These are phyloP conservation scores for Parazoanthus atlanticus DNA, from an alignment of 92 coral and sea anemone species.

Conservation along the genomic window DNA sequence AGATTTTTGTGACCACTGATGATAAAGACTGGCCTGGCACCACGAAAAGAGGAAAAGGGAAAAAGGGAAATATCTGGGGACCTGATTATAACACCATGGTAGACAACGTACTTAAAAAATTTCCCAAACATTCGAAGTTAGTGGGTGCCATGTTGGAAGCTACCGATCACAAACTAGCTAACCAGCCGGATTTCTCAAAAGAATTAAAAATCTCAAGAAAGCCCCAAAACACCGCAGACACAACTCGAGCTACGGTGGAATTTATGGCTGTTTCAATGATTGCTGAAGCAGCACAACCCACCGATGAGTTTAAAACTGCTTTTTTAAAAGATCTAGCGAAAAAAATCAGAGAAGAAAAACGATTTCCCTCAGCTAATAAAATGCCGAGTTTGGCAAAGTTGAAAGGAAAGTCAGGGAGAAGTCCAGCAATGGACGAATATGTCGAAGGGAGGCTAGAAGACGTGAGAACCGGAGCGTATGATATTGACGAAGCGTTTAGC, in stretches of 20 bases:
- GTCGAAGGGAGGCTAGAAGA: too few relatives aligned
- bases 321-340: slow-evolving; percentile 36
- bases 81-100: slow-evolving; percentile 45
- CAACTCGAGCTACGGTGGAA: slow-evolving; percentile 56
- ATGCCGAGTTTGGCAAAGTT: slow-evolving; percentile 1
- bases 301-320: slow-evolving; percentile 18
- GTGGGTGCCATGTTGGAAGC: slow-evolving; percentile 34
- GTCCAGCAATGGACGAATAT: slow-evolving; percentile 17
- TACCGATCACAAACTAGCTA: neutral
- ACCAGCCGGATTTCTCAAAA: slow-evolving; percentile 36
- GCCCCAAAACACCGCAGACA: slow-evolving; percentile 5
- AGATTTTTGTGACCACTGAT: slow-evolving; percentile 20
- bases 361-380: neutral
- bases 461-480: neutral
- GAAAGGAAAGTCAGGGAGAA: slow-evolving; percentile 4
- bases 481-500: slow-evolving; percentile 18
- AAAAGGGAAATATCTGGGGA: neutral
- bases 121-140: slow-evolving; percentile 6
- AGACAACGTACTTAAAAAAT: neutral
- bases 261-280: slow-evolving; percentile 56
- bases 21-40: slow-evolving; percentile 42
- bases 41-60: neutral
- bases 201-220: neutral
- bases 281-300: slow-evolving; percentile 62
- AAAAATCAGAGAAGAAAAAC: neutral